Base-by-base conservation (phyloP, 2,797 vertebrate genomes). In the Alauda arvensis region DNA sequence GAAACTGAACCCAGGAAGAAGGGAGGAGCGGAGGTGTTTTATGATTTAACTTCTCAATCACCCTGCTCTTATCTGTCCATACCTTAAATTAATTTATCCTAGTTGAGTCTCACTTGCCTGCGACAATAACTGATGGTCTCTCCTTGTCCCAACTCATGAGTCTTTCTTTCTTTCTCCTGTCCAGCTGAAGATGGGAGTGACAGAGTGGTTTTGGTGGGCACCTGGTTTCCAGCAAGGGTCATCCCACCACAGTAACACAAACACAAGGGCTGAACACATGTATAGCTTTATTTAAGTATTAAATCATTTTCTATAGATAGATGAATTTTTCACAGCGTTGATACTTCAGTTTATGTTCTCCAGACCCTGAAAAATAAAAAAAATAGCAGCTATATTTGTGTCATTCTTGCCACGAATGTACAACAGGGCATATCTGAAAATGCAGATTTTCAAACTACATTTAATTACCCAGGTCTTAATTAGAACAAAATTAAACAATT, bases 301-400 rank as follows among this genome's bases (percentile, higher is more conserved):
- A 61, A 28, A 77, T 56, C 25, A 33, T 70, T 74, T 63, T 37
- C 39, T 46, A 10, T 5, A 49, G 59, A 14, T 17, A 25, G 0
- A 15, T 16, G 11, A 39, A 12, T 57, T 87, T 85, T 77, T 45
- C 52, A 18, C n/a, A 49, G 17, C 1, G 10, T 12, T 1, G 28
- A 42, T 52, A 87, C 79, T 71, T 98, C 88, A 98, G 56, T 98
- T 80, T 90, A 99, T 98, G 96, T 98, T 99, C 93, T 99, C 98
- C 84, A 99, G 97, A 53, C 98, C 99, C 98, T 99, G 90, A 85
- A 97, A 97, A 94, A 93, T 21, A 95, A 77, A 77, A 77, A 52
- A 51, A 48, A 29, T 42, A 61, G 29, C 25, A 53, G 20, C 6
- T 53, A 6, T 42, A 26, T 28, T 53, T 33, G 11, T 33, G 45